A percentile compares a stretch with the other conserved stretches of the same genome.
These are phyloP conservation scores for Phasia obesa DNA, from an alignment of 2,888 invertebrate species.

Conservation along the genomic window DNA sequence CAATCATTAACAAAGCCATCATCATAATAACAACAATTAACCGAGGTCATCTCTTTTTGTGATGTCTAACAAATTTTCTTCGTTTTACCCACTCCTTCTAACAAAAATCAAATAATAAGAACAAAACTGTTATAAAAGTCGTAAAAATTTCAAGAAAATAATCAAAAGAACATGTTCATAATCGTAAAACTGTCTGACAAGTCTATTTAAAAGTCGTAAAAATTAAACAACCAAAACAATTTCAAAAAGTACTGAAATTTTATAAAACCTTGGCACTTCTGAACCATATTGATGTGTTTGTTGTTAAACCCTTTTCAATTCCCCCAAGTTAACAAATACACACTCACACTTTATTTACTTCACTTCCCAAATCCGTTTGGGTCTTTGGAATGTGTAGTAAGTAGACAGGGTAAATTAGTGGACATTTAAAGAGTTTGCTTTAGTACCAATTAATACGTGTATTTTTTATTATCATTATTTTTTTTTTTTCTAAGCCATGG, in stretches of 20 bases:
- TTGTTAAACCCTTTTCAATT: conserved; percentile 48
- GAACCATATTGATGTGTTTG: conserved; percentile 3
- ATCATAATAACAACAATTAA: conserved; percentile 59
- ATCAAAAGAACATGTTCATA: conserved; percentile 68
- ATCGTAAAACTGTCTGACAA: conserved; percentile 71
- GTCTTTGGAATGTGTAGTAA: not conserved
- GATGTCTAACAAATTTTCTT: conserved; percentile 23
- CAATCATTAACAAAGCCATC: conserved; percentile 25
- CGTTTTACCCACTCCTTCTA: conserved; percentile 28
- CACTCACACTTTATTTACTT: conserved; percentile 2
- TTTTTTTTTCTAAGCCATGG: conserved; percentile 49
- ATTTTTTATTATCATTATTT: not conserved
- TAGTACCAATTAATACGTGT: not conserved
- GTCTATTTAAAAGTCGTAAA: conserved; percentile 71
- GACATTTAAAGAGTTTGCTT: conserved; percentile 33
- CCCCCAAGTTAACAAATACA: not conserved
- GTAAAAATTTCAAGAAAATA: conserved; percentile 66
- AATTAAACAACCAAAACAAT: conserved; percentile 50
- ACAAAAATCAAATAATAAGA: conserved; percentile 24
- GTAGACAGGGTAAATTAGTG: conserved; percentile 17
- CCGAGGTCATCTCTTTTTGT: conserved; percentile 53
- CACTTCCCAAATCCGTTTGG: conserved; percentile 37
- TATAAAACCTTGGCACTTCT: conserved; percentile 58
- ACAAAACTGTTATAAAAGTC: conserved; percentile 65
- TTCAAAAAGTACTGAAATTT: conserved; percentile 25